Base-by-base conservation (phyloP, 2,888 invertebrate genomes). In the Acrocyrtus sp. region DNA sequence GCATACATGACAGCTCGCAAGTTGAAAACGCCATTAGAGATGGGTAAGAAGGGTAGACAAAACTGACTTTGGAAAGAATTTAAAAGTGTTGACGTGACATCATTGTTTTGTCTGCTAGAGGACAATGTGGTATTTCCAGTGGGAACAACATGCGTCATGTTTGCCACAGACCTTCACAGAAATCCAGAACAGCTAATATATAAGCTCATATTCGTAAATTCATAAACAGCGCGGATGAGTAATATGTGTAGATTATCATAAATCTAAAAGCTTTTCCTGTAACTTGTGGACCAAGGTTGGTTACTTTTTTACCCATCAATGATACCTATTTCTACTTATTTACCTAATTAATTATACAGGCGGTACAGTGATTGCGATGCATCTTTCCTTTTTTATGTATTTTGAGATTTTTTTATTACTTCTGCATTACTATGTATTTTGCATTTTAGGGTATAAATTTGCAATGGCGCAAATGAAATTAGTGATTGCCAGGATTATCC, bases 391-490 rank as follows among this genome's bases (percentile, higher is more conserved):
- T n/a, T n/a, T n/a, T n/a, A n/a, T n/a, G n/a, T n/a, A n/a, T n/a
- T n/a, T n/a, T n/a, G n/a, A n/a, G 27, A 29, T 17, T 5, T 26
- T 26, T 24, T 4, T 22, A 21, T 50, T 21, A 12, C 41, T 41
- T 21, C 24, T n/a, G n/a, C n/a, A n/a, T n/a, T n/a, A n/a, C n/a
- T n/a, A n/a, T n/a, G n/a, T n/a, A n/a, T n/a, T 8, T 48, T 21
- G 47, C 12, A 26, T 24, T 26, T 22, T 15, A 70, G 70, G 72
- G 19, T 60, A 51, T 21, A 72, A 65, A 21, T 72, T 29, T 48
- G 72, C 72, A 24, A 58, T 58, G 26, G 39, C 39, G 0, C 43
- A 72, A 60, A 65, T 72, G 60, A 72, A 72, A 21, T 17, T 66
- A 10, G n/a, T 65, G 3, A 21, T 72, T 0, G 72, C 53, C 15